Evolutionary conservation across 2,797 vertebrate genomes (phyloP).

Genomic region (Pagetopsis macropterus): DNA sequence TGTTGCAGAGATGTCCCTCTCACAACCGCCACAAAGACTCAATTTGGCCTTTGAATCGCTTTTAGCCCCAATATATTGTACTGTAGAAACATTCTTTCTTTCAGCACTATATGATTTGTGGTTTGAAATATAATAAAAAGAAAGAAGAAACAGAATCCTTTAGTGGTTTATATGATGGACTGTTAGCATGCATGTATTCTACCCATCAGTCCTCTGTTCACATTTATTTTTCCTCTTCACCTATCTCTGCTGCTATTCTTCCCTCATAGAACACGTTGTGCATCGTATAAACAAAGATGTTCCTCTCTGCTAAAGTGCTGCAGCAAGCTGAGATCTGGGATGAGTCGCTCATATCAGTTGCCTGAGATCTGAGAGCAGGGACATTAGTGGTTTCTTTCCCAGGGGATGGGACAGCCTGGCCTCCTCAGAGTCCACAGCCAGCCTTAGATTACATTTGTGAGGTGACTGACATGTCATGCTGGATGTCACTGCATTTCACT

Average conservation of each 20-base stretch:
- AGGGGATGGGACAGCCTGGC: constrained; percentile 27
- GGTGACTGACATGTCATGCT: constrained; percentile 56
- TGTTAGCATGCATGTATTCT: background rate
- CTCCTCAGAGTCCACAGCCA: constrained; percentile 23
- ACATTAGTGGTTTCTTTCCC: constrained; percentile 19
- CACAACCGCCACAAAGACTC: constrained; percentile 14
- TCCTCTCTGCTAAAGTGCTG: constrained; percentile 2
- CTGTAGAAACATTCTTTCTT: too few species aligned
- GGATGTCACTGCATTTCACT: constrained; percentile 54
- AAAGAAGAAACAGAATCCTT: background rate
- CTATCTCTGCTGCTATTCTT: background rate
- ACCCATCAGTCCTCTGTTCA: background rate
- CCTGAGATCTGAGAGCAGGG: constrained; percentile 18
- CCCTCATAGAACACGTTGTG: background rate
- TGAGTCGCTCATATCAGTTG: constrained; percentile 6
- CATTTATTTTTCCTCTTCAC: constrained; percentile 1
- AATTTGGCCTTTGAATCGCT: background rate
- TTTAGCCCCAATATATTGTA: background rate
- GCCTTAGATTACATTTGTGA: constrained; percentile 57
- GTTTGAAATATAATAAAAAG: background rate
- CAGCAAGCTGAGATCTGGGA: background rate
- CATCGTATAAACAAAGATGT: constrained; percentile 16
- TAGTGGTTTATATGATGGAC: background rate
- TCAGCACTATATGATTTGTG: constrained; percentile 1
- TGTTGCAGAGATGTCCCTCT: constrained; percentile 11